Percentiles rank a stretch among this genome's conserved stretches.
Conservation (phyloP, 2,797 vertebrate species). For the Tragelaphus oryx region DNA sequence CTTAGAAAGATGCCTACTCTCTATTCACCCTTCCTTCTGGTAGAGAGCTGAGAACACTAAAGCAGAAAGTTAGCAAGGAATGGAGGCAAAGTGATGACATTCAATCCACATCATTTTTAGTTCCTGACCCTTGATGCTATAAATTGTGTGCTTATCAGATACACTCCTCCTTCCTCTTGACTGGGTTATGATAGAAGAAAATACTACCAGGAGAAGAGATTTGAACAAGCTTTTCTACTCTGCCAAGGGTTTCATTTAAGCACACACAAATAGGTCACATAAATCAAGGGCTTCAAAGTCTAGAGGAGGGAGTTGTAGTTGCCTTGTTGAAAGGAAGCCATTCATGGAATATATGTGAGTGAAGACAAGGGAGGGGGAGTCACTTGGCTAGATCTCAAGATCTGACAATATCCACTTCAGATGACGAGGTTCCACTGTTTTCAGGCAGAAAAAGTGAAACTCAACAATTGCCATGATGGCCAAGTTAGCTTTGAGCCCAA, state of each 20-base stretch:
- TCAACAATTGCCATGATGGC: not conserved
- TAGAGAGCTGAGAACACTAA: not conserved
- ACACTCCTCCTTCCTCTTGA: not conserved
- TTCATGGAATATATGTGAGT: not conserved
- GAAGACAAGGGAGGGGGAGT: not conserved
- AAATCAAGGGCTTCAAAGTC: slow-evolving; percentile 32
- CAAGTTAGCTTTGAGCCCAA: not conserved
- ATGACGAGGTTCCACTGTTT: not conserved
- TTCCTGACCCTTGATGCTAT: not conserved
- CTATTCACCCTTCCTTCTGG: not conserved
- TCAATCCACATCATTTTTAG: not conserved
- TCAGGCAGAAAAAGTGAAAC: not conserved
- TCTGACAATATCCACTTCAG: not conserved
- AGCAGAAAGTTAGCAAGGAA: not conserved
- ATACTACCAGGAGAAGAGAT: not conserved
- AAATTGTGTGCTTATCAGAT: not conserved
- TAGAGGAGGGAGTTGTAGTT: not conserved
- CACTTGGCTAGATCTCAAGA: slow-evolving; percentile 10
- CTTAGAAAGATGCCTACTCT: not conserved
- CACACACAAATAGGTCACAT: slow-evolving; percentile 18
- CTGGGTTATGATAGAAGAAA: not conserved
- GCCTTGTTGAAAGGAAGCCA: slow-evolving; percentile 35
- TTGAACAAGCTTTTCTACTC: not conserved
- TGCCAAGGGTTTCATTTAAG: slow-evolving; percentile 39
- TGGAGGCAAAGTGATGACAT: not conserved